phyloP scores from a whole-genome alignment of 2,113 vertebrate genomes.

The Rhombomys opimus region DNA sequence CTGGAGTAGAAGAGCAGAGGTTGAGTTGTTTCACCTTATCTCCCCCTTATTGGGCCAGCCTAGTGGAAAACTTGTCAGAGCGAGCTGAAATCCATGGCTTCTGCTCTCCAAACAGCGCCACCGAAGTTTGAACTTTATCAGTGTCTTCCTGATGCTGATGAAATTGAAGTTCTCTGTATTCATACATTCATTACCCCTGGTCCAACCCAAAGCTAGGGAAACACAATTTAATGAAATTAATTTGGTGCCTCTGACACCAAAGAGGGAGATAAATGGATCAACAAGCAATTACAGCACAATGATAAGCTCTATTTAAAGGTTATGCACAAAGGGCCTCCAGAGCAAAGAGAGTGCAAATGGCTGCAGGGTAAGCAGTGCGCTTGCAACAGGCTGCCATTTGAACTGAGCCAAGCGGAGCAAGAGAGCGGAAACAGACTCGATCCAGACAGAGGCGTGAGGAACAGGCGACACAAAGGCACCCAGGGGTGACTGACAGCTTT shows the following conservation, averaged over 20 bases:
- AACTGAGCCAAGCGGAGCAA: background rate
- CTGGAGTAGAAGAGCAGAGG: background rate
- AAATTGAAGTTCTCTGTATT: conserved; percentile 24
- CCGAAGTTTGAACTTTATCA: background rate
- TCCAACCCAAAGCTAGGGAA: conserved; percentile 4
- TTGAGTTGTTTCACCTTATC: background rate
- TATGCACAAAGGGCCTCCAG: conserved; percentile 14
- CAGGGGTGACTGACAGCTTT: background rate
- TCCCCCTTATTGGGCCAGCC: background rate
- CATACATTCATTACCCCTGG: background rate
- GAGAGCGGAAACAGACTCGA: background rate
- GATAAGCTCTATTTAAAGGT: background rate
- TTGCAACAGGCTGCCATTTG: background rate
- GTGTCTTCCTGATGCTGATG: background rate
- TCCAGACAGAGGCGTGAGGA: background rate
- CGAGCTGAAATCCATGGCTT: background rate
- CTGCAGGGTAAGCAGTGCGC: background rate
- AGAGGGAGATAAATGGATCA: conserved; percentile 36
- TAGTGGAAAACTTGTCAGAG: background rate
- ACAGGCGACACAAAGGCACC: background rate
- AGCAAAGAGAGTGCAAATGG: background rate
- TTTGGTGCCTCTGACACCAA: background rate
- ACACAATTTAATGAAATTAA: conserved; percentile 48
- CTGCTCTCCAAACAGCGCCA: background rate
- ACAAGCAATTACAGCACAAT: background rate